Percentiles rank a stretch among this genome's conserved stretches.
These are phyloP conservation scores for Nannospalax galili DNA, from an alignment of 2,113 vertebrate genomes.

Conservation along the genomic window DNA sequence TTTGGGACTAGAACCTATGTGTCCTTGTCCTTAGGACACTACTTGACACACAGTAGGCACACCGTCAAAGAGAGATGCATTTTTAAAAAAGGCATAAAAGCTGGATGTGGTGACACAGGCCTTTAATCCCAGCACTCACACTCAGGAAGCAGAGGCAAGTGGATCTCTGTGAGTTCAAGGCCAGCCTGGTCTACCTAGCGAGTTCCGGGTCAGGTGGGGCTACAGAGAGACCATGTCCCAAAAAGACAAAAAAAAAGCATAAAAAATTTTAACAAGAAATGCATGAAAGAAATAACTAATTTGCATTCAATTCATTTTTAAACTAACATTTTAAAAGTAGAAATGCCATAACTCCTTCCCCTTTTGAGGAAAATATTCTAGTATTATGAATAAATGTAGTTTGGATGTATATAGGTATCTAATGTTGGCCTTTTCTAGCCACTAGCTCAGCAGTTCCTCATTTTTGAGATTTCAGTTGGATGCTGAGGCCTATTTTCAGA, in stretches of 20 bases:
- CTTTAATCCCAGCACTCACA: too few species aligned
- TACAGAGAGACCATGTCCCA: too few species aligned
- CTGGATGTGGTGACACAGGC: too few species aligned
- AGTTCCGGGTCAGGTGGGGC: too few species aligned
- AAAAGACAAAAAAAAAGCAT: too few species aligned
- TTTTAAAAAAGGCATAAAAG: too few species aligned
- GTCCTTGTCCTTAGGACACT: neutral
- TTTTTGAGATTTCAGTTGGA: neutral
- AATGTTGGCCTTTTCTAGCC: neutral
- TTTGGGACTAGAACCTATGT: neutral
- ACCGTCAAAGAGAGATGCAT: neutral
- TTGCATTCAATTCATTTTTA: neutral
- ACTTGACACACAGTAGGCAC: neutral
- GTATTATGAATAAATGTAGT: neutral
- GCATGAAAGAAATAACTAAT: neutral
- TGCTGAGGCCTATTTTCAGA: neutral
- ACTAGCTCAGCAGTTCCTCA: neutral
- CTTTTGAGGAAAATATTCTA: neutral
- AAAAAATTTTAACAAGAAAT: conserved; percentile 30
- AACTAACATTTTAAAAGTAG: too few species aligned
- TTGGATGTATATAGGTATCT: neutral
- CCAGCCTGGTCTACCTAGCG: too few species aligned
- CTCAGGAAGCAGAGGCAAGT: too few species aligned
- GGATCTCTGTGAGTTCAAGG: too few species aligned
- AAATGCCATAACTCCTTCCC: neutral